Evolutionary conservation across 2,888 invertebrate species (phyloP).

Genomic region (Eilema depressum): DNA sequence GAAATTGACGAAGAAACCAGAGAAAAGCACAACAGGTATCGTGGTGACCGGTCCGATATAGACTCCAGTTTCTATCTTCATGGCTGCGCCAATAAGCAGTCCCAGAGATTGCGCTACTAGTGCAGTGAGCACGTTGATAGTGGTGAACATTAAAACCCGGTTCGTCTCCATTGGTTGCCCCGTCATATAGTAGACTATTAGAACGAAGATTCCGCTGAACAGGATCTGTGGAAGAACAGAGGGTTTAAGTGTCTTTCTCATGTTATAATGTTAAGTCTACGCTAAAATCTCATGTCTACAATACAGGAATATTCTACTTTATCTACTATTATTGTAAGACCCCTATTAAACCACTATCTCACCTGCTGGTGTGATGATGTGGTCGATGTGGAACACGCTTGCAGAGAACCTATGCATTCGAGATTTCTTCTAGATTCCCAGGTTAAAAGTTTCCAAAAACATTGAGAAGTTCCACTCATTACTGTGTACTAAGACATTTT

Average conservation of each 20-base stretch:
- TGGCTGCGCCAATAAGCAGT: conserved; percentile 96
- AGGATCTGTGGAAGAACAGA: conserved; percentile 89
- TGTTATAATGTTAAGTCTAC: background rate
- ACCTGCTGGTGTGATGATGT: conserved; percentile 4
- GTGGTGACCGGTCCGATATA: conserved; percentile 95
- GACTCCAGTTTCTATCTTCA: conserved; percentile 93
- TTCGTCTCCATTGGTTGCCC: conserved; percentile 96
- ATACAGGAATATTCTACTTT: background rate
- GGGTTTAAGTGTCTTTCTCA: background rate
- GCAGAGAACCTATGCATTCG: background rate
- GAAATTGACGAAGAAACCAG: conserved; percentile 97
- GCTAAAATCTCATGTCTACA: background rate
- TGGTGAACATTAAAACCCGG: conserved; percentile 93
- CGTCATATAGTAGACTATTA: conserved; percentile 98
- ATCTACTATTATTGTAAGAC: background rate
- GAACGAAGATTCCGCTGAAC: conserved; percentile 94
- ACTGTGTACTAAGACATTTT: background rate
- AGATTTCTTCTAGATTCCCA: background rate
- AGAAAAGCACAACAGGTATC: conserved; percentile 96
- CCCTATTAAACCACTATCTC: background rate
- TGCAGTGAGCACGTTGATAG: conserved; percentile 92
- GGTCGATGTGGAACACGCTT: background rate
- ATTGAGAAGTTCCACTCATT: background rate
- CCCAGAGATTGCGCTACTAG: conserved; percentile 97
- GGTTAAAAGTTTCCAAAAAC: background rate